Conservation (phyloP, 2,113 vertebrate genomes). For the Conger conger region DNA sequence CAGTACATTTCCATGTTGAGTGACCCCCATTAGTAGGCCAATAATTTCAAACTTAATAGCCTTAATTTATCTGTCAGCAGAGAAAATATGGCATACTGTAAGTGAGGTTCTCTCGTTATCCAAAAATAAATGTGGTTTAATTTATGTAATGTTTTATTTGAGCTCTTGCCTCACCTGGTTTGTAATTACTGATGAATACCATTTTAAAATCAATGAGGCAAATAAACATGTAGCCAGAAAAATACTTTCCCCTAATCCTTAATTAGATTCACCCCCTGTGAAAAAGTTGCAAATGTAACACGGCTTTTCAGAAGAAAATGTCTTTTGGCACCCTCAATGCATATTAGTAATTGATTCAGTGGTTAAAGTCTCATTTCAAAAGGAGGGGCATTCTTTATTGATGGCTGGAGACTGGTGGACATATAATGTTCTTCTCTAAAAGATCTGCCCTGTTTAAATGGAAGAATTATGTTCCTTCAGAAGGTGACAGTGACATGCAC, state of each 20-base stretch:
- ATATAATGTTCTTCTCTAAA: neutral
- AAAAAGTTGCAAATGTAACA: neutral
- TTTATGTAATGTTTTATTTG: neutral
- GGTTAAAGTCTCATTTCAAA: neutral
- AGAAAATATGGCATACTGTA: neutral
- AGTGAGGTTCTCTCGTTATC: neutral
- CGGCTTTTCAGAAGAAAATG: neutral
- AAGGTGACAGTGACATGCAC: no score
- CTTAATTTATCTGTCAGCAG: neutral
- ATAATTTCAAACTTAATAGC: neutral
- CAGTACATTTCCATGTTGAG: neutral
- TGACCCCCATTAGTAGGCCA: neutral
- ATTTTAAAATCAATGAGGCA: neutral
- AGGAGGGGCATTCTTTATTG: neutral
- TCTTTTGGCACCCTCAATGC: neutral
- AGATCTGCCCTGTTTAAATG: neutral
- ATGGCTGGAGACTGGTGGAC: neutral
- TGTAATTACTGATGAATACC: neutral
- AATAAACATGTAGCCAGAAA: neutral
- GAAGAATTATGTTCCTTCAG: no score
- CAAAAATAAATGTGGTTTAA: neutral
- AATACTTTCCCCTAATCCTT: neutral
- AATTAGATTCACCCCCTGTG: neutral
- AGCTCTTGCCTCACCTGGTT: neutral
- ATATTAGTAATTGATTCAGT: neutral